Evolutionary conservation across 2,113 vertebrate species (phyloP), one percentile per base, ranked within the genome.

Genomic region (Etheostoma cragini): DNA sequence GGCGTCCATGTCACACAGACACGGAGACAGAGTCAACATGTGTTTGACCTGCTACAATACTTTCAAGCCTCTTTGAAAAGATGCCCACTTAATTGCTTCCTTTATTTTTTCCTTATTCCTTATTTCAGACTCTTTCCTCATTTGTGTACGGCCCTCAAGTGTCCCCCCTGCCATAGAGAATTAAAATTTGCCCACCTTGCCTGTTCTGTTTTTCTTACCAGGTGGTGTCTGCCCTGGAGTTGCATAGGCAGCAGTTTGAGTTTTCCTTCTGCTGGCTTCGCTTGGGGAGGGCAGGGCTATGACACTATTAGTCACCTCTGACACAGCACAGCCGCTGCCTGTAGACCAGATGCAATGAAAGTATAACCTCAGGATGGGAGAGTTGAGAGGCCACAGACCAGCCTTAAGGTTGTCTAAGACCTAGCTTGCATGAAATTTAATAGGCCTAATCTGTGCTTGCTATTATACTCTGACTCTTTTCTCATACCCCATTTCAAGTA

Each of bases 221-320:
- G 71, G 63, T 72, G 57, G 81, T 46, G 60, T 83, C 78, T 61
- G 78, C 79, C 61, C 24, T 3, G 66, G 66, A 85, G 90, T 87
- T 91, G 87, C 62, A 0, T 83, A 82, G 84, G 76, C 72, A 94
- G 92, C 89, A 91, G 63, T 92, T 89, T 87, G 83, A 86, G 81
- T 90, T 85, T 86, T 85, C 81, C 70, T 85, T 86, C 26, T 67
- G 66, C 71, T 45, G 52, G 45, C 45, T 76, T 72, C 45, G 8
- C 66, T 47, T 67, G 78, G 78, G 78, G 72, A 89, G 69, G 57
- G 80, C 66, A 78, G 78, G 85, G 76, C 80, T 81, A 46, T 85
- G 87, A 85, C 88, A 90, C 85, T 91, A 90, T 91, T 90, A 80
- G 84, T 92, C 92, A 92, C 91, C 89, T 90, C 86, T 92, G 90